Conservation (phyloP, 2,797 vertebrate genomes). For the Anisognathus igniventris region DNA sequence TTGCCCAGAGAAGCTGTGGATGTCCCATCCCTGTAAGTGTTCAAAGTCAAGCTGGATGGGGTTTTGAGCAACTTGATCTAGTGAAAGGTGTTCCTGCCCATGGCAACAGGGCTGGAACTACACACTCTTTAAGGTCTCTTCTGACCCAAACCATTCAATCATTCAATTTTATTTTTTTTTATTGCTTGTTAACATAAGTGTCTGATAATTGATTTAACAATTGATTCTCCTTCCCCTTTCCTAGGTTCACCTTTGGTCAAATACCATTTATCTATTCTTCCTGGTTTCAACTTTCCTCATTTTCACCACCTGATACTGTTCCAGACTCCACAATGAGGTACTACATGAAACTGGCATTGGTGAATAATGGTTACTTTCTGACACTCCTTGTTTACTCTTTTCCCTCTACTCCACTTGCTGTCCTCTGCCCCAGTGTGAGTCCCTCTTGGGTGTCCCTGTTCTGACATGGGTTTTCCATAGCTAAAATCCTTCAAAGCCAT, state of each 20-base stretch:
- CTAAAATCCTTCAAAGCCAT: neutral
- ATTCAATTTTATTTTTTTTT: neutral
- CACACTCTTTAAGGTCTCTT: neutral
- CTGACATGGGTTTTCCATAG: neutral
- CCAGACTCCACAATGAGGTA: neutral
- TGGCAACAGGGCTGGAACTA: accelerated
- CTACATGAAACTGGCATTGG: neutral
- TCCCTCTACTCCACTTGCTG: neutral
- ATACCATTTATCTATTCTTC: neutral
- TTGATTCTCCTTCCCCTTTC: neutral
- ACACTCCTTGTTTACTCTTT: neutral
- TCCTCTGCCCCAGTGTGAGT: neutral
- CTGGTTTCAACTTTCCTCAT: neutral
- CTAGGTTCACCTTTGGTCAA: neutral
- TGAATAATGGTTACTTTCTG: neutral
- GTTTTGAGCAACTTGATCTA: neutral
- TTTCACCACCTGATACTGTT: neutral
- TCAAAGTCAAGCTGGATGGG: neutral
- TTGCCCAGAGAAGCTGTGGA: neutral
- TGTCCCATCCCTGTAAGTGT: neutral
- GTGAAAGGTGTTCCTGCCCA: neutral
- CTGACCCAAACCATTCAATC: neutral
- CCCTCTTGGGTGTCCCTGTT: neutral
- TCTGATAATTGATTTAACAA: neutral
- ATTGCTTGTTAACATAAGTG: neutral